Percentiles rank a stretch among this genome's conserved stretches.
Conservation (phyloP, 2,888 invertebrate genomes). For the Drosophila ezoana region DNA sequence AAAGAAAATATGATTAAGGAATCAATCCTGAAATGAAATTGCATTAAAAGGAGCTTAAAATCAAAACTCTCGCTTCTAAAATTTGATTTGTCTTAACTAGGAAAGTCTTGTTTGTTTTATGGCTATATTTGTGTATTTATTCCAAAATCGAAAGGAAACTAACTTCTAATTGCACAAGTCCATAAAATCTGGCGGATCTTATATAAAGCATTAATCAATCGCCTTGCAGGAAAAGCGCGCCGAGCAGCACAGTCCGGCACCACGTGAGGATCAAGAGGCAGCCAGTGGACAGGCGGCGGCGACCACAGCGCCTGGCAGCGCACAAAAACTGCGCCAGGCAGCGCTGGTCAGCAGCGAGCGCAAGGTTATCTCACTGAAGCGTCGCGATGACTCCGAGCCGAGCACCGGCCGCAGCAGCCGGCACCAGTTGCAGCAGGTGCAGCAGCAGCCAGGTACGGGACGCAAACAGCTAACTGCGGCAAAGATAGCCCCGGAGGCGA, state of each 20-base stretch:
- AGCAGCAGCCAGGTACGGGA: slow-evolving; percentile 33
- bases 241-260: slow-evolving; percentile 64
- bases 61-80: no score
- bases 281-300: slow-evolving; percentile 41
- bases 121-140: no score
- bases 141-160: no score
- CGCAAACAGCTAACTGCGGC: slow-evolving; percentile 82
- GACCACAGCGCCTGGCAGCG: slow-evolving; percentile 24
- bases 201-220: background rate
- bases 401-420: slow-evolving; percentile 47
- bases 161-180: no score
- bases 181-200: no score
- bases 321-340: slow-evolving; percentile 44
- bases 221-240: slow-evolving; percentile 78
- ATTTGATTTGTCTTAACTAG: no score
- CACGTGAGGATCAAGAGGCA: slow-evolving; percentile 50
- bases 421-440: slow-evolving; percentile 54
- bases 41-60: no score
- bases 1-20: no score
- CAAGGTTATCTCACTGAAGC: slow-evolving; percentile 84
- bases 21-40: no score
- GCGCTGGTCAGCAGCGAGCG: slow-evolving; percentile 75
- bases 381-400: slow-evolving; percentile 67
- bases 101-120: no score
- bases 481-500: slow-evolving; percentile 84